Evolutionary conservation across 2,888 invertebrate species (phyloP), one percentile per base, ranked within the genome.

Genomic region (Drosophila mulleri): DNA sequence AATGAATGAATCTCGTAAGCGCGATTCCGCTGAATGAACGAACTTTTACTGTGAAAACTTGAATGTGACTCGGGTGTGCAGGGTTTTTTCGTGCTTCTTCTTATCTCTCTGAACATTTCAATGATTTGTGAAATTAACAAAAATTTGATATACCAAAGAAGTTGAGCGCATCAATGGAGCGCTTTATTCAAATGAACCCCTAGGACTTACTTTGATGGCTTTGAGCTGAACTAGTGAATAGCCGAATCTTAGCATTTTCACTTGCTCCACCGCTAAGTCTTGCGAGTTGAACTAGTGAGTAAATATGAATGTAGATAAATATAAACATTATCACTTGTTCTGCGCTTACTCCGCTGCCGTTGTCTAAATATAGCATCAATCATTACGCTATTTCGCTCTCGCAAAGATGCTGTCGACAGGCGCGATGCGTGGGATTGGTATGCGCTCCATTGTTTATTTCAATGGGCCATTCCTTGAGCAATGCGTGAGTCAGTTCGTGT

Each of bases 341-440:
- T 29, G 7, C 29, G 64, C 18, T 57, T 57, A n/a, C 52, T 16
- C 45, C 7, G 23, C 16, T n/a, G 52, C 54, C n/a, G n/a, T 11
- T 20, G 39, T 71, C 83, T 83, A 83, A 58, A 86, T 71, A 86
- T 83, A 83, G 79, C 66, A 53, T 64, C 61, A 56, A 57, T 47
- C 47, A 18, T 35, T 29, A 29, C 59, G 39, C 6, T 48, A 53
- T 32, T 32, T 32, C 16, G 37, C 32, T 39, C 37, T 39, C 37
- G 37, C 37, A 57, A 72, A 72, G 50, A 67, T 76, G 62, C 60
- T 76, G 62, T 65, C 56, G 35, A 26, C 23, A 69, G 63, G 39
- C 67, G 42, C 67, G 57, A 66, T 82, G 84, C 84, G 84, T 84
- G 85, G 88, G 88, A 84, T 79, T 81, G 85, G 70, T 71, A 84